Evolutionary conservation across 2,797 vertebrate genomes (phyloP), one percentile per base, ranked within the genome.

Genomic region (Gymnodraco acuticeps): DNA sequence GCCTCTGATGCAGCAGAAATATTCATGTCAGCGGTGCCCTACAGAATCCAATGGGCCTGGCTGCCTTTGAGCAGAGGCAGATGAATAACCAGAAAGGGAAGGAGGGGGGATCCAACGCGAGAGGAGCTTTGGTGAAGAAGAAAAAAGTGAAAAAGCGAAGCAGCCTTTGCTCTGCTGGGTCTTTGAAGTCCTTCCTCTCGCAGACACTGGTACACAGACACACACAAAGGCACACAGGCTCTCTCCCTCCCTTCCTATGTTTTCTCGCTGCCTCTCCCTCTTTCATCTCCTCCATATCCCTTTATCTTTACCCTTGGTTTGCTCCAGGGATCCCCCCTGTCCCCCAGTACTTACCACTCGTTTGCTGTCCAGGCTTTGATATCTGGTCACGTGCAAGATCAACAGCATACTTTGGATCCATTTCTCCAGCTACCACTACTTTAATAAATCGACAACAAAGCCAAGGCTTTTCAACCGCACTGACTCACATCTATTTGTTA

Each of bases 1-100:
- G 84, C 77, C 83, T 93, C 86, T 93, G 91, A 92, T 91, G 91
- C 89, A 89, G 91, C 89, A 94, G 91, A 94, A 93, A 93, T 92
- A 94, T 94, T 94, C 86, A 94, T 92, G 87, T 84, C 88, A 88
- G 87, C 68, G 74, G 78, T 90, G 87, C 87, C 87, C 90, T 85
- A 75, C 85, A 92, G 88, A 93, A 89, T 84, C 83, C 86, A 86
- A 67, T 71, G 71, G 82, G 87, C 83, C 75, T 48, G 69, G 75
- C 77, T 86, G 85, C 81, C 90, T 92, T 88, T 90, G 86, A 93
- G 87, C 80, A 87, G 82, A 90, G 80, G 83, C 87, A 86, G 83
- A 90, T 90, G 90, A 90, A 93, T 89, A 88, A 92, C 89, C 80
- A 85, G 83, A 89, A 70, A 72, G 75, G 65, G 56, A 65, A 50